Conservation (phyloP, 2,113 vertebrate genomes). For the Etheostoma spectabile region DNA sequence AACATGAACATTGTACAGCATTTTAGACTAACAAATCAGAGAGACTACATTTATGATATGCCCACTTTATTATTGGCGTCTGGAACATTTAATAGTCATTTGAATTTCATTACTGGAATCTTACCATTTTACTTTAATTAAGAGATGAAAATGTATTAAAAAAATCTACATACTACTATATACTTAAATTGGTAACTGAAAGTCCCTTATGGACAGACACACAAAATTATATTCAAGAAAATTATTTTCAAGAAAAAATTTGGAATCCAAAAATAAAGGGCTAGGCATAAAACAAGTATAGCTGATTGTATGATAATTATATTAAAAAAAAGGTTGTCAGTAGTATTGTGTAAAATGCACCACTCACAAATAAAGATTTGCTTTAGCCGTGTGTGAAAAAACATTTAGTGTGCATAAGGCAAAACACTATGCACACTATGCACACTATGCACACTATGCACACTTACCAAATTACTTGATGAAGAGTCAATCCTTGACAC, state of each 20-base stretch:
- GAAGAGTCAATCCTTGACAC: background rate
- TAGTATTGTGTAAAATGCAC: background rate
- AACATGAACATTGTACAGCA: background rate
- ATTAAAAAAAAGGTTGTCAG: too few relatives aligned
- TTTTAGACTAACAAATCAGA: background rate
- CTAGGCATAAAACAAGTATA: background rate
- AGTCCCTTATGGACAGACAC: background rate
- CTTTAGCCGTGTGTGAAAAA: too few relatives aligned
- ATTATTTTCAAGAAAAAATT: too few relatives aligned
- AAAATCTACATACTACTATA: background rate
- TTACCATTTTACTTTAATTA: background rate
- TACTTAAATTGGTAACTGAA: background rate
- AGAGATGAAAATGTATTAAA: too few relatives aligned
- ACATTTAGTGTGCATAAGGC: too few relatives aligned
- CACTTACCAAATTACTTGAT: background rate
- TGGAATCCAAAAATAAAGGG: too few relatives aligned
- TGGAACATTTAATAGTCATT: background rate
- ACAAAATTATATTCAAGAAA: background rate
- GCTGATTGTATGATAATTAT: too few relatives aligned
- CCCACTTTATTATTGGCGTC: background rate
- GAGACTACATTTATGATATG: too few relatives aligned
- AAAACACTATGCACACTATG: too few relatives aligned
- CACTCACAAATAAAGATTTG: background rate
- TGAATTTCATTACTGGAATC: background rate
- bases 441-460: too few relatives aligned